Conservation (phyloP, 2,888 invertebrate species). For the Mycalesis mineus region DNA sequence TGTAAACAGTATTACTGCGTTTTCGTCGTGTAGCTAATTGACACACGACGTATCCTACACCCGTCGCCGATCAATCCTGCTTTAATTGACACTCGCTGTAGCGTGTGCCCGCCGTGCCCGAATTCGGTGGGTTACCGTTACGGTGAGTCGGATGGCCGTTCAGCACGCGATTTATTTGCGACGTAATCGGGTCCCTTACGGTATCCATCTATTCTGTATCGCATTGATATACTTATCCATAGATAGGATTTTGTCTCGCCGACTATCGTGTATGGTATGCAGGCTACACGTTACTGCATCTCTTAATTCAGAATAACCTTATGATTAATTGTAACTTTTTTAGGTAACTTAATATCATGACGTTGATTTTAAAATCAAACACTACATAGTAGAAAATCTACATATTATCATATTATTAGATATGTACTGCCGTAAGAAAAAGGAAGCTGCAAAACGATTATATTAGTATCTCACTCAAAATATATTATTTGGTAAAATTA, state of each 20-base stretch:
- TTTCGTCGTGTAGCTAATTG: not conserved
- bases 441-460: too few relatives aligned
- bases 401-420: too few relatives aligned
- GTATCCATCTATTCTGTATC: constrained; percentile 46
- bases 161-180: constrained; percentile 64
- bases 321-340: too few relatives aligned
- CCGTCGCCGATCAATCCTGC: constrained; percentile 30
- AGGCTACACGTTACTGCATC: too few relatives aligned
- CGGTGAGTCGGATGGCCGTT: constrained; percentile 33
- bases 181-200: constrained; percentile 66
- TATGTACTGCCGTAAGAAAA: too few relatives aligned
- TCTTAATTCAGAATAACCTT: too few relatives aligned
- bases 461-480: too few relatives aligned
- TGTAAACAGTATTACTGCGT: too few relatives aligned
- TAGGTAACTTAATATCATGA: too few relatives aligned
- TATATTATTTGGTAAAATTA: too few relatives aligned
- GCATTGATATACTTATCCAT: not conserved
- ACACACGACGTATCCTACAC: not conserved
- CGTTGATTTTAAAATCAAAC: too few relatives aligned
- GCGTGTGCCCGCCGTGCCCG: constrained; percentile 37
- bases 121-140: constrained; percentile 67
- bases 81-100: constrained; percentile 37
- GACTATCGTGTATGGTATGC: not conserved
- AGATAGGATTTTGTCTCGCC: not conserved
- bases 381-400: too few relatives aligned